phyloP scores from a whole-genome alignment of 2,113 vertebrate genomes.

The Thamnaconus septentrionalis region DNA sequence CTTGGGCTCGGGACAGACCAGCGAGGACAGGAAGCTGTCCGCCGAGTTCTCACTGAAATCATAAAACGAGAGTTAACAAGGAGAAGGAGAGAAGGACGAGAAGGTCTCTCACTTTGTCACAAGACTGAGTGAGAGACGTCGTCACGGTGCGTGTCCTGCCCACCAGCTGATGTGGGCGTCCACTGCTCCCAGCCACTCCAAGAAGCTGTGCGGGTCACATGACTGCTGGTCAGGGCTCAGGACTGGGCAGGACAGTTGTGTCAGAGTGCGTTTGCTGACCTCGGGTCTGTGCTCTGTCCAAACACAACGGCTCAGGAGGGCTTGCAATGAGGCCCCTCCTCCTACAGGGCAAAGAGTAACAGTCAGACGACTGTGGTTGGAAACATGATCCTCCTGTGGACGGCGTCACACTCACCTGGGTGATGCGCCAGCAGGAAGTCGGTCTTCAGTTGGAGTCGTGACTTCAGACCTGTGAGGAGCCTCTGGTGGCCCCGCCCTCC shows the following conservation, averaged over 20 bases:
- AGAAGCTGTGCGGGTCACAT: constrained; percentile 77
- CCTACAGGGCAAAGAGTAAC: constrained; percentile 9
- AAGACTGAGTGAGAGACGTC: not conserved
- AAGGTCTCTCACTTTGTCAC: not conserved
- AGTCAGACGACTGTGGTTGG: not conserved
- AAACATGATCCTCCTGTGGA: not conserved
- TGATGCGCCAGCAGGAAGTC: constrained; percentile 81
- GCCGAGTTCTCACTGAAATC: constrained; percentile 79
- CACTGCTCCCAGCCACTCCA: constrained; percentile 91
- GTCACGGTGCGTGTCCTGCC: constrained; percentile 35
- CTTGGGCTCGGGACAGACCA: constrained; percentile 81
- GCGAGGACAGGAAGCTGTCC: constrained; percentile 83
- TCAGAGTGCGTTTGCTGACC: constrained; percentile 62
- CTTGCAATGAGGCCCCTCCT: constrained; percentile 68
- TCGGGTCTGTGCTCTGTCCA: constrained; percentile 78
- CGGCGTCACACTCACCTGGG: constrained; percentile 37
- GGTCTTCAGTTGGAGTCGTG: constrained; percentile 81
- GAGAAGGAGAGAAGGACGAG: fast-evolving
- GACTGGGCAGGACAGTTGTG: constrained; percentile 77
- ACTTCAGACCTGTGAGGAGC: constrained; percentile 81
- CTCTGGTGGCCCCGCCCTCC: constrained; percentile 81
- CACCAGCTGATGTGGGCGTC: constrained; percentile 76
- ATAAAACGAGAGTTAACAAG: constrained; percentile 12
- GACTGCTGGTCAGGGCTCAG: constrained; percentile 63
- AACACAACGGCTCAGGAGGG: constrained; percentile 79